Evolutionary conservation across 2,888 invertebrate genomes (phyloP).

Genomic region (Sphecodes monilicornis): DNA sequence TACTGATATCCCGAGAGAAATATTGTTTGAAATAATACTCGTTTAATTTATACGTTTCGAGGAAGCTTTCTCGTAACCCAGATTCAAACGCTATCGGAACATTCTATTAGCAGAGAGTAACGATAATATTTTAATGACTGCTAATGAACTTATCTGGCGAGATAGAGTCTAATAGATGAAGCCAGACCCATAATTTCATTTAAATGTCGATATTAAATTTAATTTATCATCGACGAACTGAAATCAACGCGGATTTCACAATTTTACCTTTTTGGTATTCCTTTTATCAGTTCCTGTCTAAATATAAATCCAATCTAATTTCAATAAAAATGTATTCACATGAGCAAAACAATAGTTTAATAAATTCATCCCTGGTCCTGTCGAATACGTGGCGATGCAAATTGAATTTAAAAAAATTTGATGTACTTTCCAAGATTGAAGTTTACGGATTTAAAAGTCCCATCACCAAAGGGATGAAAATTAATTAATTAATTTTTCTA

Average conservation of each 20-base stretch:
- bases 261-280: too few relatives aligned
- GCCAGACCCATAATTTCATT: neutral
- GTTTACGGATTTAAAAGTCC: neutral
- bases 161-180: neutral
- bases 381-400: neutral
- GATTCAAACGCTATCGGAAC: neutral
- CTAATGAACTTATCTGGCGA: slow-evolving; percentile 1
- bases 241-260: neutral
- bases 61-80: neutral
- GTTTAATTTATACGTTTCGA: neutral
- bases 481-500: neutral
- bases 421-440: neutral
- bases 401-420: neutral
- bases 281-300: too few relatives aligned
- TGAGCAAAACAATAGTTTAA: neutral
- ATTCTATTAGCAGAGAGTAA: neutral
- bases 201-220: neutral
- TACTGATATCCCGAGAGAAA: neutral
- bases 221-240: neutral
- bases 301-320: too few relatives aligned
- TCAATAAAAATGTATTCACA: neutral
- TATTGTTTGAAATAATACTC: neutral
- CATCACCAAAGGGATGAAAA: neutral
- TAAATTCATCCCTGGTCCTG: neutral
- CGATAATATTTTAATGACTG: slow-evolving; percentile 1